These are phyloP conservation scores for Allophyes oxyacanthae DNA, from an alignment of 2,888 invertebrate genomes.

Conservation along the genomic window DNA sequence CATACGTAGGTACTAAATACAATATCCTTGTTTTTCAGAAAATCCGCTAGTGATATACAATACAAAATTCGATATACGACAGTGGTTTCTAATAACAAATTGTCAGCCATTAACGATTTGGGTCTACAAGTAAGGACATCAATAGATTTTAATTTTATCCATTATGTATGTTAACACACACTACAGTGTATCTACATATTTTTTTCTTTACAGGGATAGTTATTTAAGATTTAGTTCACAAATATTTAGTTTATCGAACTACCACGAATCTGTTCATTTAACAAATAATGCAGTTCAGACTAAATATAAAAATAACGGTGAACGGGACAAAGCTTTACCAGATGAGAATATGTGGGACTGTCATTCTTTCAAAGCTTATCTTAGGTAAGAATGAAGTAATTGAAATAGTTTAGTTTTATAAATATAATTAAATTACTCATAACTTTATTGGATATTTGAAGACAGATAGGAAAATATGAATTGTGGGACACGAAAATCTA, in stretches of 20 bases:
- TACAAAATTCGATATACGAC: constrained; percentile 98
- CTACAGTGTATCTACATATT: constrained; percentile 4
- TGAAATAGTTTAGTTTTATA: constrained; percentile 28
- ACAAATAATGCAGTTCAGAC: constrained; percentile 98
- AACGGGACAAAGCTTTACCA: constrained; percentile 93
- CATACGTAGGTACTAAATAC: not conserved
- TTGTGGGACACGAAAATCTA: constrained; percentile 96
- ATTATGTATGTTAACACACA: too few relatives aligned
- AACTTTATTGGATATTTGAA: constrained; percentile 71
- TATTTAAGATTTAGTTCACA: constrained; percentile 98
- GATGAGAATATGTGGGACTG: constrained; percentile 99
- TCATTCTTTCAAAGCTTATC: constrained; percentile 93
- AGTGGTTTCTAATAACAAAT: constrained; percentile 98
- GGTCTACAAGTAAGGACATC: constrained; percentile 94
- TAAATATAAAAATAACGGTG: constrained; percentile 93
- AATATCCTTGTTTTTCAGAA: constrained; percentile 89
- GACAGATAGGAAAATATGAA: constrained; percentile 92
- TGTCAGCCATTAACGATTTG: constrained; percentile 97
- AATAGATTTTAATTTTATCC: not conserved
- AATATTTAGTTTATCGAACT: constrained; percentile 95
- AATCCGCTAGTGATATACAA: constrained; percentile 95
- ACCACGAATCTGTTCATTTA: constrained; percentile 97
- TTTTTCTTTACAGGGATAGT: constrained; percentile 92
- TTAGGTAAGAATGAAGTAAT: constrained; percentile 84
- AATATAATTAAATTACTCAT: constrained; percentile 24